Evolutionary conservation across 2,797 vertebrate genomes (phyloP), one percentile per base, ranked within the genome.

Genomic region (Sebastes ruberrimus): DNA sequence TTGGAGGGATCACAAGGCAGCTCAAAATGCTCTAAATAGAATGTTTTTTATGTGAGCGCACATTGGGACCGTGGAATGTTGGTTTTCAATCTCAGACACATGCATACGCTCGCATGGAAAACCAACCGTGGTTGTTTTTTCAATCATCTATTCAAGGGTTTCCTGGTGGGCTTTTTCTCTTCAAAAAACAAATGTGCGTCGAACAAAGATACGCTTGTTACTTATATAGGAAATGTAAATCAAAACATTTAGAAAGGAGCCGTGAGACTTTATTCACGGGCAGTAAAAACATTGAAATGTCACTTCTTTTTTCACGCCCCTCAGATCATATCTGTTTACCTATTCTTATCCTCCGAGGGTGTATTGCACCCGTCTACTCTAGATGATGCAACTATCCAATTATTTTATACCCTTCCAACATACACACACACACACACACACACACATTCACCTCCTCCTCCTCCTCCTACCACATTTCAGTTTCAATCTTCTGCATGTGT

Each of bases 31-130:
- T 94, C 91, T 88, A 95, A 95, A 95, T 94, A 95, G 93, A 94
- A 90, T 88, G 84, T 90, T 91, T 92, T 93, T 95, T 94, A 94
- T 93, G 90, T 87, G 93, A 92, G 89, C 63, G 93, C 92, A 93
- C 92, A 90, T 94, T 85, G 93, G 93, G 92, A 95, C 92, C 89
- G 52, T 91, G 94, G 95, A 95, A 95, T 95, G 94, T 95, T 93
- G 94, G 94, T 95, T 95, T 94, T 95, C 93, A 93, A 95, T 94
- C 93, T 95, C 92, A 90, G 94, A 94, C 94, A 92, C 93, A 95
- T 94, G 93, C 93, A 91, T 87, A 86, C 81, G 91, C 94, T 94
- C 67, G 91, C 94, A 92, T 91, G 93, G 93, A 94, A 95, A 94
- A 93, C 93, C 91, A 92, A 90, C 46, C 86, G 82, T 85, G 90